phyloP scores from a whole-genome alignment of 2,797 vertebrate genomes.

The Chaenodraco wilsoni region DNA sequence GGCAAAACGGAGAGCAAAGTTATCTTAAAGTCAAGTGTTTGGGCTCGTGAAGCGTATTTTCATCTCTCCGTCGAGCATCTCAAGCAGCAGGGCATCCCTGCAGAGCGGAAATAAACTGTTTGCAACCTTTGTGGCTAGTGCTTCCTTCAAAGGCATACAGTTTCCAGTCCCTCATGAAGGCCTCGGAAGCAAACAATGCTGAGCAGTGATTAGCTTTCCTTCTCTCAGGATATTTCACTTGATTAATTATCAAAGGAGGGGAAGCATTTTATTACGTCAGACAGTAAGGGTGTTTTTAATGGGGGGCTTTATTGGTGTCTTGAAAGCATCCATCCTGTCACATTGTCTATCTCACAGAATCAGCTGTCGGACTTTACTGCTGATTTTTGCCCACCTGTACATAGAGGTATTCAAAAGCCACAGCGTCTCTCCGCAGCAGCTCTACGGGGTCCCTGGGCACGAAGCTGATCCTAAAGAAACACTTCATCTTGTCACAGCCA shows the following conservation, averaged over 20 bases:
- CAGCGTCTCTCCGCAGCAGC: slow-evolving; percentile 92
- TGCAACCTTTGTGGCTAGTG: slow-evolving; percentile 31
- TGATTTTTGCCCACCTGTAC: slow-evolving; percentile 65
- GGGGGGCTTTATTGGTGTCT: slow-evolving; percentile 23
- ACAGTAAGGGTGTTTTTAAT: background rate
- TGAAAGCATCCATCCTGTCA: slow-evolving; percentile 10
- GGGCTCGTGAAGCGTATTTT: slow-evolving; percentile 4
- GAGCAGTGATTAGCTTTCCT: slow-evolving; percentile 40
- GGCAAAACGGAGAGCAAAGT: slow-evolving; percentile 10
- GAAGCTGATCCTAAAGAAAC: slow-evolving; percentile 96
- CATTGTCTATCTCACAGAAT: background rate
- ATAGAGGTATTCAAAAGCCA: slow-evolving; percentile 98
- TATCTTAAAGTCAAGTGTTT: background rate
- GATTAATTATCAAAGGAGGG: slow-evolving; percentile 40
- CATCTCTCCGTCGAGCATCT: background rate
- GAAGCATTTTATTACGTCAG: slow-evolving; percentile 34
- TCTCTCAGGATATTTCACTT: slow-evolving; percentile 35
- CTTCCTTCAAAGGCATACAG: slow-evolving; percentile 36
- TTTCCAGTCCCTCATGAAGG: slow-evolving; percentile 21
- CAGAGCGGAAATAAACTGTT: slow-evolving; percentile 22
- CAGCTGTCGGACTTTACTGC: background rate
- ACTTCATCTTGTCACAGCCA: slow-evolving; percentile 95
- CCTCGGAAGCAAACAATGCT: slow-evolving; percentile 19
- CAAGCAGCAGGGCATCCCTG: background rate
- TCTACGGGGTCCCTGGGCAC: slow-evolving; percentile 97